Evolutionary conservation across 2,888 invertebrate genomes (phyloP), one percentile per base, ranked within the genome.

Genomic region (Drosophila quinaria): DNA sequence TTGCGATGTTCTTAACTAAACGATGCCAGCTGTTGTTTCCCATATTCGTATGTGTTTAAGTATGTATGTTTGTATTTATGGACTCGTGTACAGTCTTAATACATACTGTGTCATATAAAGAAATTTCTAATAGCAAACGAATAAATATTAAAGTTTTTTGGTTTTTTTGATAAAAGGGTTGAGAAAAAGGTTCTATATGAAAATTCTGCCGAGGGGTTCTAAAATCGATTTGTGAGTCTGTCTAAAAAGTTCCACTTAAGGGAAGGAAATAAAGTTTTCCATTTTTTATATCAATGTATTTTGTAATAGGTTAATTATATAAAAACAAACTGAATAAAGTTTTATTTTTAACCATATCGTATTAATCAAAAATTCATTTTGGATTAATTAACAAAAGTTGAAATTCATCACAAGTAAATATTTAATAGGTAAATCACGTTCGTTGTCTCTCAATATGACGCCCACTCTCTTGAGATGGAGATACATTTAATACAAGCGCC

Each of bases 21-120:
- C 73, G 71, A 72, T 71, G 80, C 87, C 90, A 90, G 88, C 86
- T 90, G 90, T 81, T 74, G 59, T 46, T 60, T 62, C 42, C 39
- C 55, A 41, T 44, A 31, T 31, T 17, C 33, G 52, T 67, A 33
- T 41, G 47, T 37, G 35, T 25, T 29, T 58, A 39, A 39, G 13
- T 58, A 39, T 44, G 13, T 65, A 25, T 29, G 29, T 10, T n/a
- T 33, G 17, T 29, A 37, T 29, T 17, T 11, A 17, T 41, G 42
- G 4, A 37, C 15, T n/a, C 11, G 15, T 44, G 19, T 35, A 13
- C 13, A 25, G 11, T 33, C 15, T 15, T 47, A 35, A 10, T 29
- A 37, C n/a, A 59, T 25, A 22, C 9, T 35, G n/a, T 10, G 9
- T 4, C n/a, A 22, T 22, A 35, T 51, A 35, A 22, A 51, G n/a